Evolutionary conservation across 2,113 vertebrate species (phyloP).

Genomic region (Halcyon senegalensis): DNA sequence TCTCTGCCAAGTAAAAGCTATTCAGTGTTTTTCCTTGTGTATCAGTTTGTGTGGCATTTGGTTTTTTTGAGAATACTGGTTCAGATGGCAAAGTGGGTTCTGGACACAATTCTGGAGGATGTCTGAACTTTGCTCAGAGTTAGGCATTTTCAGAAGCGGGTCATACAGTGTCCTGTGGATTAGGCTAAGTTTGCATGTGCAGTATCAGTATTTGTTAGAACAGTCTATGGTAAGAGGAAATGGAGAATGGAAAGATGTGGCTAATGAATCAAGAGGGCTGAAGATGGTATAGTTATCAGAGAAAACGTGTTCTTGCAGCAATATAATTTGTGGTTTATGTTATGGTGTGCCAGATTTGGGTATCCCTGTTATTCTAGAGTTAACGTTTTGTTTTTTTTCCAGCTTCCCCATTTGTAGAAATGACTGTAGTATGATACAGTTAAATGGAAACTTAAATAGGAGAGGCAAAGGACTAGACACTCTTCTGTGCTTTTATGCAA

Average conservation of each 20-base stretch:
- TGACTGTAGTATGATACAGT: background rate
- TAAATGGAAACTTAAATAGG: background rate
- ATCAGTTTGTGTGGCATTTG: background rate
- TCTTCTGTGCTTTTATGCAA: background rate
- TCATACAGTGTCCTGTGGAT: background rate
- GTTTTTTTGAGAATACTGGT: background rate
- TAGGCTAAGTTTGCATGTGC: background rate
- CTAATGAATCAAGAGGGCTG: background rate
- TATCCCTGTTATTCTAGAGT: background rate
- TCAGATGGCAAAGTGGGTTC: background rate
- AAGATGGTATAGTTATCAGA: background rate
- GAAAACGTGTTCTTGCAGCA: background rate
- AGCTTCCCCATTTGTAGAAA: background rate
- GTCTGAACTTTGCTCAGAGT: background rate
- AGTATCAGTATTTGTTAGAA: background rate
- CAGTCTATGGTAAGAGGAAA: background rate
- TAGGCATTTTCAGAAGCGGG: background rate
- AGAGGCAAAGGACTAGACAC: background rate
- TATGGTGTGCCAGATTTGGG: background rate
- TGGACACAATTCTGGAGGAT: rapidly evolving
- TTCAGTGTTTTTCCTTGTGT: background rate
- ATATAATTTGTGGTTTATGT: background rate
- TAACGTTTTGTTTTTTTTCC: background rate
- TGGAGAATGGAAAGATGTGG: background rate
- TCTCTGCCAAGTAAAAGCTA: background rate